A percentile compares a stretch with the other conserved stretches of the same genome.
Conservation (phyloP, 2,797 vertebrate genomes). For the Microchirus variegatus region DNA sequence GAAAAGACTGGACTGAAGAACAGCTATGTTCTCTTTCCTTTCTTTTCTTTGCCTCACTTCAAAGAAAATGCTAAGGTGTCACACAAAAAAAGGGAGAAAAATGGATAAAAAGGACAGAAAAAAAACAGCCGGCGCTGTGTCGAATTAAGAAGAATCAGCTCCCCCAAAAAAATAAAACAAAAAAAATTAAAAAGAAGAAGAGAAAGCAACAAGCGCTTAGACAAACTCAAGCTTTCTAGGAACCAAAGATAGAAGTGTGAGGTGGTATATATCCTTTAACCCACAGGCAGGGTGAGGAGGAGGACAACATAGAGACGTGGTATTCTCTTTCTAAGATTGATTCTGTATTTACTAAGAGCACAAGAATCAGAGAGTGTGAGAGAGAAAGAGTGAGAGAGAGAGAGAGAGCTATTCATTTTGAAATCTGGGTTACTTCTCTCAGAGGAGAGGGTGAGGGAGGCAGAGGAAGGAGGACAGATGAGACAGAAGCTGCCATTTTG, state of each 20-base stretch:
- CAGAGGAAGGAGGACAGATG: slow-evolving; percentile 67
- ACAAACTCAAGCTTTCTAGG: slow-evolving; percentile 72
- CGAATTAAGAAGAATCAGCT: slow-evolving; percentile 18
- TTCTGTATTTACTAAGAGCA: slow-evolving; percentile 79
- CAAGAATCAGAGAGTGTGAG: slow-evolving; percentile 50
- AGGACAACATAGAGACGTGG: slow-evolving; percentile 76
- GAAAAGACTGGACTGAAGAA: slow-evolving; percentile 48
- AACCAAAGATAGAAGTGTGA: slow-evolving; percentile 70
- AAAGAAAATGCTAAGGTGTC: slow-evolving; percentile 45
- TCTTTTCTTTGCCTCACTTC: slow-evolving; percentile 54
- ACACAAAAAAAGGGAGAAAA: slow-evolving; percentile 41
- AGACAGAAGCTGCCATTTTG: slow-evolving; percentile 75
- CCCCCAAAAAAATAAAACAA: slow-evolving; percentile 10
- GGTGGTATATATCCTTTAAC: slow-evolving; percentile 76
- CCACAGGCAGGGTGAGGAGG: slow-evolving; percentile 76
- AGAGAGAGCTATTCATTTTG: slow-evolving; percentile 79
- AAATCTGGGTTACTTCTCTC: slow-evolving; percentile 88
- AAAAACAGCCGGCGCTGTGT: slow-evolving; percentile 26
- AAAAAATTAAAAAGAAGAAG: slow-evolving; percentile 18
- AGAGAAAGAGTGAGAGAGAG: slow-evolving; percentile 32
- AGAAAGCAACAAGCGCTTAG: slow-evolving; percentile 47
- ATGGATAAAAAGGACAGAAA: slow-evolving; percentile 15
- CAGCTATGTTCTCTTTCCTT: slow-evolving; percentile 57
- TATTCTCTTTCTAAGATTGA: slow-evolving; percentile 86
- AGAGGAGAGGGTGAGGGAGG: slow-evolving; percentile 77